Evolutionary conservation across 1,140 invertebrate species (phyloP), one percentile per base, ranked within the genome.

Genomic region (Drosophila kepulauana): DNA sequence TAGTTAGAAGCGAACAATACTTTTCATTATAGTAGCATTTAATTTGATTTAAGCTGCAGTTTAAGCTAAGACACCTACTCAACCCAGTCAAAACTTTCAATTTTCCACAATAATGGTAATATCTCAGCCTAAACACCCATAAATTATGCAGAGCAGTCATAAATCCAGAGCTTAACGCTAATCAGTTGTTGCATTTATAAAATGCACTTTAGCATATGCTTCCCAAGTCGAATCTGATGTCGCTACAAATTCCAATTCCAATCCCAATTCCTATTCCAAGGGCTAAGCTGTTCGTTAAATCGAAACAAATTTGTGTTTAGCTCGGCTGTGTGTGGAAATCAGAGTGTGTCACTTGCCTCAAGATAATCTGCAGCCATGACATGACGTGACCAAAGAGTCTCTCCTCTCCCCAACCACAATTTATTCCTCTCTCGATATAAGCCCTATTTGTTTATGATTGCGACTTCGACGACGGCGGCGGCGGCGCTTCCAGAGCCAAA

Each of bases 141-240:
- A 88, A 87, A 82, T 87, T 87, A 87, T 58, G 49, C 65, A 75
- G 64, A 57, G 66, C 59, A 56, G 54, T 71, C 82, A 86, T 86
- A 86, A 87, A 87, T 87, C 84, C 38, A n/a, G 33, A 59, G 79
- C 79, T 87, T 65, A 86, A 65, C 72, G 80, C 79, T 87, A 87
- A 87, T 87, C 82, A 88, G 79, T 79, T 87, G 79, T 41, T 79
- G 76, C 84, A 82, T 82, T 87, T 79, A 79, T 69, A 81, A 69
- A 69, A 82, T 82, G 81, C 81, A 76, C 72, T 82, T 59, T 45
- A 62, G 52, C 62, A 41, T 58, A 54, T 41, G 62, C 49, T 38
- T 8, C 7, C 15, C 13, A 28, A 38, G n/a, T 46, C 35, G 11
- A 69, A 56, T 64, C 75, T 30, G 38, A 43, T 46, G 41, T 48